These are phyloP conservation scores for Cylindroiulus punctatus DNA, from an alignment of 2,888 invertebrate genomes.

Conservation along the genomic window DNA sequence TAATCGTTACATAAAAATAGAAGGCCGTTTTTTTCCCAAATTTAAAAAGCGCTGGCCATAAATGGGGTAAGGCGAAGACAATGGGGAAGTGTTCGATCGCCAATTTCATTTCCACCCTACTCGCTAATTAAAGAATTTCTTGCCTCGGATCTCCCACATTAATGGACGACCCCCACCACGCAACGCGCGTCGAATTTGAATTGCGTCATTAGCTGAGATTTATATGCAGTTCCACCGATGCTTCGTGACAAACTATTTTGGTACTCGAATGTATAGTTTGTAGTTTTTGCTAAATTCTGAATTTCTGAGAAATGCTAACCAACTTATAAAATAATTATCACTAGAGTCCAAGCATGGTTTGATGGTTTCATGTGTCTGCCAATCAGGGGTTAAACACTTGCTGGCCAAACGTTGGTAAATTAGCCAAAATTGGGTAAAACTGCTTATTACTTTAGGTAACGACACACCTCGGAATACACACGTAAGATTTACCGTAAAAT, in stretches of 20 bases:
- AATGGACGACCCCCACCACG: not conserved
- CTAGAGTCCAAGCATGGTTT: not conserved
- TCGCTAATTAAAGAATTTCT: not conserved
- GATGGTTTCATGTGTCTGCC: no score
- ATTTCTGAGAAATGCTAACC: not conserved
- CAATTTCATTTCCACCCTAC: not conserved
- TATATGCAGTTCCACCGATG: not conserved
- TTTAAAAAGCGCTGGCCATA: not conserved
- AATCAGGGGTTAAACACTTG: no score
- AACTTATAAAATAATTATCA: not conserved
- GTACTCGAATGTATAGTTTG: not conserved
- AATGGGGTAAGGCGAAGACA: not conserved
- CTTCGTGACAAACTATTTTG: not conserved
- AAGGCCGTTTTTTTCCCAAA: not conserved
- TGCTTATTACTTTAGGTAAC: no score
- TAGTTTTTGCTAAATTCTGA: not conserved
- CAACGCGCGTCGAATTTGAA: not conserved
- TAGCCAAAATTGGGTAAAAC: no score
- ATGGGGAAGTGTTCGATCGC: not conserved
- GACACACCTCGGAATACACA: no score
- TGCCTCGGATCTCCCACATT: not conserved
- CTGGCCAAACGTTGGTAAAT: no score
- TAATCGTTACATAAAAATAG: slow-evolving; percentile 21
- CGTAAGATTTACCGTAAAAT: no score
- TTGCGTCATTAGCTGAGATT: not conserved